phyloP scores from a whole-genome alignment of 2,113 vertebrate species.

The Phyllostomus hastatus region DNA sequence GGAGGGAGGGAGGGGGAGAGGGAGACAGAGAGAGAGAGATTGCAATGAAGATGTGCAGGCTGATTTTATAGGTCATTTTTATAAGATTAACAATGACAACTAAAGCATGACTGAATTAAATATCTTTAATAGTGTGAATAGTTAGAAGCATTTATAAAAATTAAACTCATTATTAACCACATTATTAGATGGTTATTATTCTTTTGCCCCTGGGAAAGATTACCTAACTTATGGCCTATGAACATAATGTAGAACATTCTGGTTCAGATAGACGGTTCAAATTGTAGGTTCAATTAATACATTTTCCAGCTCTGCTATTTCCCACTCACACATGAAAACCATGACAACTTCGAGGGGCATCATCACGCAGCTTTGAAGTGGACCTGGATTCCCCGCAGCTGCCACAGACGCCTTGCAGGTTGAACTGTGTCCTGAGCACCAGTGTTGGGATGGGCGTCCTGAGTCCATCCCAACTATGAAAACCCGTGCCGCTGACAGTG shows the following conservation, averaged over 20 bases:
- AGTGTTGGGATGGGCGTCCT: background rate
- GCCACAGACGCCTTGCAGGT: background rate
- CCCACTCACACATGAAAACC: background rate
- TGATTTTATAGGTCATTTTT: background rate
- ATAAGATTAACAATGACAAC: background rate
- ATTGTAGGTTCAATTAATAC: background rate
- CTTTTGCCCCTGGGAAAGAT: background rate
- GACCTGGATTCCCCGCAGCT: background rate
- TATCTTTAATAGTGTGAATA: background rate
- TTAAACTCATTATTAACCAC: background rate
- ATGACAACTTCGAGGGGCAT: background rate
- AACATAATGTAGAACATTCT: background rate
- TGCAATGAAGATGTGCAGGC: background rate
- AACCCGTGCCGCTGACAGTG: background rate
- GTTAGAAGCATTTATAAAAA: background rate
- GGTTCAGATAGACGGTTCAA: background rate
- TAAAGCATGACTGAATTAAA: background rate
- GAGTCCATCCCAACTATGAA: conserved; percentile 9
- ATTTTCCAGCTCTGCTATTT: background rate
- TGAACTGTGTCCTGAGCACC: background rate
- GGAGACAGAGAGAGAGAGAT: background rate
- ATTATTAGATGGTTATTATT: background rate
- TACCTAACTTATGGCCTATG: background rate
- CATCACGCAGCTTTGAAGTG: background rate
- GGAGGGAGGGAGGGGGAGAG: background rate